Evolutionary conservation across 2,113 vertebrate genomes (phyloP).

Genomic region (Bambusicola thoracicus): DNA sequence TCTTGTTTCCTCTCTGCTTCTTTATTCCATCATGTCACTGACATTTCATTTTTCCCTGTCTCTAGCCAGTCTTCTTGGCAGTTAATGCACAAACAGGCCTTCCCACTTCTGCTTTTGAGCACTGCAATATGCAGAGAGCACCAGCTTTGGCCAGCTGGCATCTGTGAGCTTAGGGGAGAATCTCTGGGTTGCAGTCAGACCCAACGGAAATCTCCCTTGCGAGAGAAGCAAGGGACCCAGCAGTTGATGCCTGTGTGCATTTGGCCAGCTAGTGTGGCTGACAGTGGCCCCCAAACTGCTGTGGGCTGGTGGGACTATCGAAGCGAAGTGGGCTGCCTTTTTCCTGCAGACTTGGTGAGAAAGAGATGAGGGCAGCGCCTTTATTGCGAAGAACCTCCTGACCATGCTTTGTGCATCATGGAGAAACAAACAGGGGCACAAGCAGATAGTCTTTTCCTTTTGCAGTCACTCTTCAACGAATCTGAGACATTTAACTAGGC

Average conservation of each 20-base stretch:
- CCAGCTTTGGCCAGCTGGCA: neutral
- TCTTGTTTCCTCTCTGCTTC: neutral
- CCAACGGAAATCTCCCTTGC: neutral
- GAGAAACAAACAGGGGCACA: neutral
- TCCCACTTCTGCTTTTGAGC: neutral
- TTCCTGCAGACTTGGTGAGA: neutral
- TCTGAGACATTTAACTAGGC: neutral
- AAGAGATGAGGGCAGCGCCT: neutral
- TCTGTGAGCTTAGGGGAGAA: neutral
- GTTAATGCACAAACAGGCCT: neutral
- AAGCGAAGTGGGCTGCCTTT: neutral
- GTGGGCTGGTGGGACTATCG: neutral
- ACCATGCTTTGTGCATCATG: neutral
- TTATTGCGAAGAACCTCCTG: neutral
- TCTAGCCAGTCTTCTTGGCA: neutral
- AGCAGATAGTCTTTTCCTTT: neutral
- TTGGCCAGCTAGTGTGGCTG: neutral
- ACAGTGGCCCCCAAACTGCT: neutral
- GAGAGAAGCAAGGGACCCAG: neutral
- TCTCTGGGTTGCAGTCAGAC: neutral
- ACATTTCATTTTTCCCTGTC: neutral
- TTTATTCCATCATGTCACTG: neutral
- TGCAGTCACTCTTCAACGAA: neutral
- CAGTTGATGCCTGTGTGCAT: neutral
- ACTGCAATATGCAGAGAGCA: neutral